A percentile compares a stretch with the other conserved stretches of the same genome.
Conservation (phyloP, 2,113 vertebrate genomes). For the Xiphophorus maculatus region DNA sequence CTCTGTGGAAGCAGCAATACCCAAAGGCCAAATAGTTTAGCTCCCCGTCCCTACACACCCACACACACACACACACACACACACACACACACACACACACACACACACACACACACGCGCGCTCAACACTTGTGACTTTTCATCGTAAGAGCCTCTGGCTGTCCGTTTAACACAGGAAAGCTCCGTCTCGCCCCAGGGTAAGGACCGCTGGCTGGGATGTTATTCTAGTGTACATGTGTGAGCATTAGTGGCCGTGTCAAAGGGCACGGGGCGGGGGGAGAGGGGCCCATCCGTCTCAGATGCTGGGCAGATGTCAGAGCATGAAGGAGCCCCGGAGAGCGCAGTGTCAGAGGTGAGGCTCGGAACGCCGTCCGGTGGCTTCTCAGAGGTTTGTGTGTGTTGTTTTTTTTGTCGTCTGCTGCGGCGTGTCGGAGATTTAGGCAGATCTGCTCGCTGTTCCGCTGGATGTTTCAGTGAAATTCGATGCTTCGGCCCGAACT, state of each 20-base stretch:
- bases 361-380: conserved; percentile 22
- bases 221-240: conserved; percentile 42
- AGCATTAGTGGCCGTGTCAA: conserved; percentile 30
- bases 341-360: conserved; percentile 27
- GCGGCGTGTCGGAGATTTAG: neutral
- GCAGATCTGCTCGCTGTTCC: conserved; percentile 10
- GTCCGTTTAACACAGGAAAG: conserved; percentile 34
- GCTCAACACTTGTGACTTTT: conserved; percentile 76
- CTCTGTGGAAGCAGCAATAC: neutral
- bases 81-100: conserved; percentile 46
- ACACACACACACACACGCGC: conserved; percentile 41
- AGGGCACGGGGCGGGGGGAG: conserved; percentile 17
- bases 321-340: conserved; percentile 19
- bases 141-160: conserved; percentile 63
- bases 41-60: conserved; percentile 18
- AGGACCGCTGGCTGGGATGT: conserved; percentile 41
- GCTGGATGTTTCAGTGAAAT: conserved; percentile 15
- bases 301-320: conserved; percentile 48
- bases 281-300: conserved; percentile 24
- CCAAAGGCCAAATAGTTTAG: conserved; percentile 45
- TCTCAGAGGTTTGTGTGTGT: conserved; percentile 58
- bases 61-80: conserved; percentile 38
- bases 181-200: conserved; percentile 20
- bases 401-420: conserved; percentile 27
- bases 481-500: neutral